phyloP scores from a whole-genome alignment of 2,888 invertebrate genomes.

The Dasysyrphus tricinctus region DNA sequence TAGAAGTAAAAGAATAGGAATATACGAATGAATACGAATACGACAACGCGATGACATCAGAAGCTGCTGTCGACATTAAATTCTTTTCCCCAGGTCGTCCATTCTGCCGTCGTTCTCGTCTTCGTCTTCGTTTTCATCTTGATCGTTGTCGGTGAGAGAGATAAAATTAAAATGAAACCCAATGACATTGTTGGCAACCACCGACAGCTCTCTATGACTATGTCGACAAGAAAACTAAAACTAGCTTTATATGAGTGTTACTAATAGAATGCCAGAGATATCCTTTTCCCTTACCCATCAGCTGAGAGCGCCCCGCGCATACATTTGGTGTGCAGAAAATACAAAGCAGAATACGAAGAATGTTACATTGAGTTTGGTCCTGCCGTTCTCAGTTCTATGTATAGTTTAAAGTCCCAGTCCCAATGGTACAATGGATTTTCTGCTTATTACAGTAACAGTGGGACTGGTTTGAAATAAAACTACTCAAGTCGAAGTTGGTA shows the following conservation, averaged over 20 bases:
- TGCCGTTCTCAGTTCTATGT: background rate
- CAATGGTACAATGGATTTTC: slow-evolving; percentile 43
- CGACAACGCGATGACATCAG: slow-evolving; percentile 58
- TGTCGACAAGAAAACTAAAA: slow-evolving; percentile 41
- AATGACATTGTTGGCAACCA: slow-evolving; percentile 58
- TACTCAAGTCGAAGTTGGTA: slow-evolving; percentile 24
- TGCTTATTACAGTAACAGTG: slow-evolving; percentile 42
- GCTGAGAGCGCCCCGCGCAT: background rate
- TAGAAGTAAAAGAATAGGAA: slow-evolving; percentile 16
- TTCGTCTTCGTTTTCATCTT: background rate
- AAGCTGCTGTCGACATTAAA: slow-evolving; percentile 57
- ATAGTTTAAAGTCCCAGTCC: background rate
- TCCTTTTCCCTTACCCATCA: slow-evolving; percentile 25
- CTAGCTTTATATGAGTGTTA: slow-evolving; percentile 39
- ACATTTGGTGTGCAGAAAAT: background rate
- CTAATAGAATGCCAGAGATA: slow-evolving; percentile 34
- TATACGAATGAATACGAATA: slow-evolving; percentile 3
- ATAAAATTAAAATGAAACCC: slow-evolving; percentile 66
- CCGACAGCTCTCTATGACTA: slow-evolving; percentile 39
- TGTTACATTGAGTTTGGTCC: slow-evolving; percentile 39
- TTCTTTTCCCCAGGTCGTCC: slow-evolving; percentile 55
- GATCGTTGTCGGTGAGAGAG: slow-evolving; percentile 36
- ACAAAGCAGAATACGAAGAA: slow-evolving; percentile 1
- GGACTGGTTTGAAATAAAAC: slow-evolving; percentile 18
- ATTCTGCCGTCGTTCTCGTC: slow-evolving; percentile 40